Evolutionary conservation across 37 sponge, comb jelly and placozoan species (phyloP).

Genomic region (Agelas oroides): DNA sequence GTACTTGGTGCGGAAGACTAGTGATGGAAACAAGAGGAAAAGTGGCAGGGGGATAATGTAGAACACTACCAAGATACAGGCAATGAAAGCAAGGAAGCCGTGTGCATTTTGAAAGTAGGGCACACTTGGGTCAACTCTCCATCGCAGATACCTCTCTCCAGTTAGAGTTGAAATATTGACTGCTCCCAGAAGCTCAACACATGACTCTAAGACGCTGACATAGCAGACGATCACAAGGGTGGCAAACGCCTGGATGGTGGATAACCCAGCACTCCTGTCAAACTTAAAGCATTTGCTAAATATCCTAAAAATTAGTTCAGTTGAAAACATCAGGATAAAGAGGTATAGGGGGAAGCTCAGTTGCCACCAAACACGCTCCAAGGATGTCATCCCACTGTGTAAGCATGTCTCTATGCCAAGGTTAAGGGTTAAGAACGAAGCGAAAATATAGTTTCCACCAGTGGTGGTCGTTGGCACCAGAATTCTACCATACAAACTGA

Average conservation of each 20-base stretch:
- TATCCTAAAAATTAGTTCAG: background rate
- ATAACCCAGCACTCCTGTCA: background rate
- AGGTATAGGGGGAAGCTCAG: slow-evolving; percentile 23
- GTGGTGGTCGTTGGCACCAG: background rate
- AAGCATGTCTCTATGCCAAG: slow-evolving; percentile 42
- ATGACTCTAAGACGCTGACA: slow-evolving; percentile 13
- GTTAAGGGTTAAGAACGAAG: slow-evolving; percentile 7
- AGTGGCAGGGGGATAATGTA: slow-evolving; percentile 26
- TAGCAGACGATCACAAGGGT: slow-evolving; percentile 28
- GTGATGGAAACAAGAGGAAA: slow-evolving; percentile 22
- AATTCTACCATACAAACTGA: slow-evolving; percentile 4
- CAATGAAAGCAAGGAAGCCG: slow-evolving; percentile 5
- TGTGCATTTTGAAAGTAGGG: background rate
- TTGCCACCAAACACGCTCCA: slow-evolving; percentile 9
- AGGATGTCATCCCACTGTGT: background rate
- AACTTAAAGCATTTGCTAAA: background rate
- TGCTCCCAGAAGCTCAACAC: slow-evolving; percentile 4
- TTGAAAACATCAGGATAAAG: slow-evolving; percentile 9
- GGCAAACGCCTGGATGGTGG: slow-evolving; percentile 32
- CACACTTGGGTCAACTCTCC: slow-evolving; percentile 17
- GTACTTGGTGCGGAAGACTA: background rate
- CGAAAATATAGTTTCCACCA: background rate
- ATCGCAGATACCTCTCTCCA: background rate
- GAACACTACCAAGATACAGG: background rate
- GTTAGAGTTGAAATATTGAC: background rate